Evolutionary conservation across 2,888 invertebrate genomes (phyloP), one percentile per base, ranked within the genome.

Genomic region (Tetheella fluctuosa): DNA sequence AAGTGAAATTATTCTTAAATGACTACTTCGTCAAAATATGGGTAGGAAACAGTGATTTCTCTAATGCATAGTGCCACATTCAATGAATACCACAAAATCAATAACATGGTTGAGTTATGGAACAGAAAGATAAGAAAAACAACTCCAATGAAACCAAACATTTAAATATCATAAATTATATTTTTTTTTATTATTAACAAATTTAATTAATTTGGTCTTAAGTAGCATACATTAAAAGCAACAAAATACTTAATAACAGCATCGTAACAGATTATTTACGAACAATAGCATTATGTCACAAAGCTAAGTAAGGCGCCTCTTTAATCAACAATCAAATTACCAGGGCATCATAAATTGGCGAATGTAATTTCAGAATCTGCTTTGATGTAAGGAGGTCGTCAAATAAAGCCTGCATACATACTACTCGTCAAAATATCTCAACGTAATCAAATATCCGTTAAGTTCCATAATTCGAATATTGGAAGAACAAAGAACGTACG

Each of bases 341-440:
- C 55, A 55, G 55, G 55, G 55, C 55, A 37, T 34, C 55, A 55
- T 55, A 55, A 55, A 30, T 55, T 20, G 20, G n/a, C 20, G 55
- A 55, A 55, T 34, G 55, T 55, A 55, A 55, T 55, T 55, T 23
- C 13, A 34, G 48, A 37, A 55, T 55, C 15, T 7, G 15, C 55
- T 55, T 54, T 55, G 34, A 55, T 48, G 48, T 48, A 48, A 48
- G 48, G 20, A 48, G 48, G 48, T 48, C n/a, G 20, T 20, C 2
- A 48, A n/a, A 1, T 0, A 10, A n/a, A 48, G 48, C 48, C 7
- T 48, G 48, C 48, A 48, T 48, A 20, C 20, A 48, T 20, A 20
- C 20, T 48, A 48, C 48, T 17, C 48, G 48, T 48, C 55, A 34
- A 55, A 55, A 30, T 37, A 23, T 34, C 17, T 34, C 13, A 34